Evolutionary conservation across 2,888 invertebrate species (phyloP).

Genomic region (Dryobota labecula): DNA sequence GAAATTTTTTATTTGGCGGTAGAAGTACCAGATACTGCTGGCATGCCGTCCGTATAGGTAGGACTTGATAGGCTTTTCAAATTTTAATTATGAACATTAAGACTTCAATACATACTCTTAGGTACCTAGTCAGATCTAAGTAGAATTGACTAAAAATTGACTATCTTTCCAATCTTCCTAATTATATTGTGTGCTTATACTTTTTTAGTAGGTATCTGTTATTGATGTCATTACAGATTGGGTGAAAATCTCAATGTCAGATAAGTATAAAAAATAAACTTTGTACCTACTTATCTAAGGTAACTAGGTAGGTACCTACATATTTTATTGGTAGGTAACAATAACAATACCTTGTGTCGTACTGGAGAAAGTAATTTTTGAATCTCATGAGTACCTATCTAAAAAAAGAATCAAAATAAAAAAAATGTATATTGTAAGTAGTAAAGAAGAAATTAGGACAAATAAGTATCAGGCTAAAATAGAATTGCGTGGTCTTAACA

Average conservation of each 20-base stretch:
- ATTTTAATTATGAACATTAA: neutral
- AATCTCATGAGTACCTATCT: no score
- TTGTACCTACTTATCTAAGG: no score
- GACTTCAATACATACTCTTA: neutral
- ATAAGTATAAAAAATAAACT: neutral
- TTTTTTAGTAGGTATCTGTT: neutral
- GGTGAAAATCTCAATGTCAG: neutral
- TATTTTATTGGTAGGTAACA: slow-evolving; percentile 1
- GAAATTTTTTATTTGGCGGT: neutral
- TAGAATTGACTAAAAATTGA: neutral
- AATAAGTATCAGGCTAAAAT: neutral
- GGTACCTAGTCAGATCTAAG: neutral
- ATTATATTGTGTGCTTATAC: neutral
- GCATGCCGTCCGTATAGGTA: no score
- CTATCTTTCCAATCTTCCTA: neutral
- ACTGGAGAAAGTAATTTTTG: no score
- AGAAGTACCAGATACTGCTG: neutral
- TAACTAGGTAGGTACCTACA: no score
- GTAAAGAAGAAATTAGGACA: neutral
- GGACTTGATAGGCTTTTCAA: no score
- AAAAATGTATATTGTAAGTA: no score
- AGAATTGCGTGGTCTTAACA: neutral
- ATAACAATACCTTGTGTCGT: no score
- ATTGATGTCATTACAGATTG: neutral
- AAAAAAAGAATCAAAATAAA: no score